Base-by-base conservation (phyloP, 2,888 invertebrate species). In the Emmelina monodactyla region DNA sequence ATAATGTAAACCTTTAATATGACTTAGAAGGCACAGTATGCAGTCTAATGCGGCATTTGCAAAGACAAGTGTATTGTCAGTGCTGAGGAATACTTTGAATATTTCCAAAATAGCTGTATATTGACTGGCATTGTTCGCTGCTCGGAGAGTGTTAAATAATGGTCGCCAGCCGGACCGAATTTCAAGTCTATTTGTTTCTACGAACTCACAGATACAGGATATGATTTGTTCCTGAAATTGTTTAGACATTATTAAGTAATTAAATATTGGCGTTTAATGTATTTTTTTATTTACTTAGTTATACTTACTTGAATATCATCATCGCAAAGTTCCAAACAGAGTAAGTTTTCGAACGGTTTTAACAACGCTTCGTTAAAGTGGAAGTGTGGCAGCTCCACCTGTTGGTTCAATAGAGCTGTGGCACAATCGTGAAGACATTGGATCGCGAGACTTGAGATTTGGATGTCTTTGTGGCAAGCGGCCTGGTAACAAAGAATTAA, bases 101-200 rank as follows among this genome's bases (percentile, higher is more conserved):
- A 97, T 95, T 65, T 97, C 97, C 35, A 92, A 73, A 38, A 92
- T 86, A 0, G 89, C 87, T 1, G 86, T 83, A 14, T 88, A 85
- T 52, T 87, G 86, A 47, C 88, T 89, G 31, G 85, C 83, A 51
- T 88, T 89, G 30, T 86, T 84, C 0, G 96, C 94, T 30, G 94
- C 94, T 13, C 95, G 85, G 29, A 98, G 70, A 1, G 97, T 95
- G 9, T 95, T 95, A 59, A 98, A 98, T 1, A 98, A 73, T 1
- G 97, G 94, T 35, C 97, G 83, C 97, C 97, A 98, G 0, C 97
- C 97, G 0, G 95, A 96, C 46, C 92, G 86, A 28, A 97, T 94
- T 76, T 97, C 95, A 40, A 91, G 89, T 49, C 94, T 84, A 62
- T 94, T 95, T 0, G 93, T 93, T 67, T 97, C 96, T 0, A 98